Conservation (phyloP, 37 sponge, comb jelly and placozoan genomes). For the Chondrosia reniformis region DNA sequence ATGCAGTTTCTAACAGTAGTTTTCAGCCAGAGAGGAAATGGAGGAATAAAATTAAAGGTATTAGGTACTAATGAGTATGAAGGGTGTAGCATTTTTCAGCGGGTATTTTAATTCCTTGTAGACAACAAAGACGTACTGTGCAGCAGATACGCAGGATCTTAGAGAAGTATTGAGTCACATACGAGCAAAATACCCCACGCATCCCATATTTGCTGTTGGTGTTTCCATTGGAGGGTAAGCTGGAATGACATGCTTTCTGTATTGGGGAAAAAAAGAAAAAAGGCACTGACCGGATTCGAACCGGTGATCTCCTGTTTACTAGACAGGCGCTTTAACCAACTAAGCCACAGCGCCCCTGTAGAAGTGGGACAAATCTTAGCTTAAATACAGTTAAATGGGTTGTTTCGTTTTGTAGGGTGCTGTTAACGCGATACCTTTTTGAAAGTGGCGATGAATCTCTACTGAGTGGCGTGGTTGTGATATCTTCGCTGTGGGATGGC, state of each 20-base stretch:
- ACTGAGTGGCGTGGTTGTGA: neutral
- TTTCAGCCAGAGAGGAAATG: conserved; percentile 51
- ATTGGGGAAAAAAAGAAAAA: conserved; percentile 34
- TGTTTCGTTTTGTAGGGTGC: neutral
- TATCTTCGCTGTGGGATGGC: neutral
- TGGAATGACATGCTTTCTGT: too few relatives aligned
- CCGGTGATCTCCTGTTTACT: conserved; percentile 92
- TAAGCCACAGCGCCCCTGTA: conserved; percentile 97
- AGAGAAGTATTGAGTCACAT: conserved; percentile 33
- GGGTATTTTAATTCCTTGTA: neutral
- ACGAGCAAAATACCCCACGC: conserved; percentile 29
- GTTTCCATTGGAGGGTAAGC: conserved; percentile 89
- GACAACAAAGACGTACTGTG: conserved; percentile 61
- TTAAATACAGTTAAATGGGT: too few relatives aligned
- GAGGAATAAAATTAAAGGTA: conserved; percentile 6
- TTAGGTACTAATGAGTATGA: neutral
- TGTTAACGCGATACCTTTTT: neutral
- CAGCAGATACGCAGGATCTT: conserved; percentile 62
- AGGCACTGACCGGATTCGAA: conserved; percentile 91
- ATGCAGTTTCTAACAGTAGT: conserved; percentile 39
- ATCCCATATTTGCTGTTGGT: conserved; percentile 54
- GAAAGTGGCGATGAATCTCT: neutral
- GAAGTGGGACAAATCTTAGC: too few relatives aligned
- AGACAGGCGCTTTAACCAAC: conserved; percentile 96
- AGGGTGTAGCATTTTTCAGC: neutral